Base-by-base conservation (phyloP, 2,113 vertebrate genomes). In the Chaenocephalus aceratus region DNA sequence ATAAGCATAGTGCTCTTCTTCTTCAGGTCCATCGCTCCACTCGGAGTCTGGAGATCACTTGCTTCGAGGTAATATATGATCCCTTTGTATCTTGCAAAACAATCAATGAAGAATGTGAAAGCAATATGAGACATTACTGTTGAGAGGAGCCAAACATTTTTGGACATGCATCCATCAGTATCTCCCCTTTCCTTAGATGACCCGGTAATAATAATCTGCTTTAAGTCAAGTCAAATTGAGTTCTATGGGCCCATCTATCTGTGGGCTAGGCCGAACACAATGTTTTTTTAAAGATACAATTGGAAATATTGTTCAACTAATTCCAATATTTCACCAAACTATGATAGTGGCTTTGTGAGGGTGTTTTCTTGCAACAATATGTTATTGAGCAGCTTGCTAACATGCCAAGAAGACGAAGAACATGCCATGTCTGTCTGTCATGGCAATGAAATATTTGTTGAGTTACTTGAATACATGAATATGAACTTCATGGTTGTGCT, bases 71-170 rank as follows among this genome's bases (percentile, higher is more conserved):
- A 13, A 79, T 60, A 72, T 53, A 78, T 73, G 66, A 67, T 52
- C 11, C 44, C 13, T 77, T 54, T 67, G 48, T 79, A 75, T 77
- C 70, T 75, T 65, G 56, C 3, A 59, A 73, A 26, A 63, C 73
- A 15, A n/a, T 59, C 44, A 51, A 14, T 36, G n/a, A 54, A 5
- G 68, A 53, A 72, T 58, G 13, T 57, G 41, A 67, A 64, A 15
- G 8, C 2, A 4, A 75, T 7, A 10, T n/a, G 2, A 18, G 11
- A 21, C 12, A 62, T 49, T 69, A 18, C 51, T 67, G 18, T 5
- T 72, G 11, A 65, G 54, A 49, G 14, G 2, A 67, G 70, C 62
- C 77, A 82, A 59, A 77, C 21, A 63, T 36, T 45, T 44, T 65
- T 58, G n/a, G 64, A 62, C n/a, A 45, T 48, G 12, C 10, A 36